Percentiles rank a stretch among this genome's conserved stretches.
Conservation (phyloP, 2,888 invertebrate species). For the Amphimallon solstitiale region DNA sequence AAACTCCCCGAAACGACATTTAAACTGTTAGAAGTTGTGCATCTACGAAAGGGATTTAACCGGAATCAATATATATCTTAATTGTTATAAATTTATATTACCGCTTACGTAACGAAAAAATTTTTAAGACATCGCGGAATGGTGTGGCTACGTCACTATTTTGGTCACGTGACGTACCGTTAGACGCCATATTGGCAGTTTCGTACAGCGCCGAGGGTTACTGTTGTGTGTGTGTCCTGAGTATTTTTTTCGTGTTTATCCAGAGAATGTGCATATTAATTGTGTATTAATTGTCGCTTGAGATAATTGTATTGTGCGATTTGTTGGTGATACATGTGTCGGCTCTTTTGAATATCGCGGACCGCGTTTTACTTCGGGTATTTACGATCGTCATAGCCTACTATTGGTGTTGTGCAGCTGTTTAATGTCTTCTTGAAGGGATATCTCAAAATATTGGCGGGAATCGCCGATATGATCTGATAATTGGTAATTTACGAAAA, state of each 20-base stretch:
- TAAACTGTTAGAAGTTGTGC: not conserved
- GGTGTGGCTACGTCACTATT: conserved; percentile 64
- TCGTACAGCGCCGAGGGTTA: conserved; percentile 65
- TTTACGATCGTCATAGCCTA: conserved; percentile 62
- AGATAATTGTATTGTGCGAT: conserved; percentile 28
- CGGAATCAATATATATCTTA: conserved; percentile 42
- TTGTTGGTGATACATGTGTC: conserved; percentile 2
- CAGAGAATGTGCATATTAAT: conserved; percentile 17
- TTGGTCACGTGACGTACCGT: conserved; percentile 68
- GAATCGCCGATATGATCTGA: conserved; percentile 48
- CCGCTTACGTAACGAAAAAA: conserved; percentile 62
- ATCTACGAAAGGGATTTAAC: not conserved
- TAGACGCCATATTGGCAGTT: conserved; percentile 71
- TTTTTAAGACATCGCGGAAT: conserved; percentile 59
- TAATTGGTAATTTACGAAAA: conserved; percentile 15
- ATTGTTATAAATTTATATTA: conserved; percentile 47
- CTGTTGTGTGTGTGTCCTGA: conserved; percentile 58
- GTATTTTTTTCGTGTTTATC: conserved; percentile 45
- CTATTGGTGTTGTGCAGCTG: conserved; percentile 64
- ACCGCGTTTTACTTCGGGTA: conserved; percentile 60
- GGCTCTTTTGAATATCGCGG: conserved; percentile 61
- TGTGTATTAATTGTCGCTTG: not conserved
- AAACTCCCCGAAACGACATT: not conserved
- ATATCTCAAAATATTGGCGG: conserved; percentile 52
- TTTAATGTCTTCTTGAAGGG: conserved; percentile 55